Evolutionary conservation across 2,797 vertebrate genomes (phyloP), one percentile per base, ranked within the genome.

Genomic region (Cossypha dichroa): DNA sequence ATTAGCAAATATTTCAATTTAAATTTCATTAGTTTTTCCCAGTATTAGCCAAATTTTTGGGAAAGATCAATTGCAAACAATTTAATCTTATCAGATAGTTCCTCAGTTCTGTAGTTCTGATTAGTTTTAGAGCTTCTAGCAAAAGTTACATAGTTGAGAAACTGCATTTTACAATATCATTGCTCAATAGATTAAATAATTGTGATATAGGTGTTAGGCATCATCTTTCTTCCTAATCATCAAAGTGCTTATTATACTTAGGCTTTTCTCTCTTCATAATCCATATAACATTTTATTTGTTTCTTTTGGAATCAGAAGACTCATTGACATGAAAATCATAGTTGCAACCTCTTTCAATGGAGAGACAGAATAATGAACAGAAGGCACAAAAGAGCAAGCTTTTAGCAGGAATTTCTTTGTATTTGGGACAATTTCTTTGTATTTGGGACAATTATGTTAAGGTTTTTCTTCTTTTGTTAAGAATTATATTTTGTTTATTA

Each of bases 361-460:
- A 92, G 26, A 87, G 26, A 25, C 48, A 93, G 55, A 88, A 83
- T 58, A 56, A 77, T 60, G 70, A 94, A 81, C 31, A 86, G 38
- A 68, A 64, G 59, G 23, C 26, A 68, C 23, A 88, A 85, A 90
- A 73, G 34, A 52, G 28, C 26, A 58, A 66, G 46, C 48, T 89
- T 77, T 73, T 83, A n/a, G 25, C 52, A 87, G 60, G 87, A 91
- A n/a, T n/a, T n/a, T n/a, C n/a, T n/a, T n/a, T n/a, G n/a, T n/a
- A n/a, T n/a, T n/a, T n/a, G n/a, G n/a, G n/a, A n/a, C n/a, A n/a
- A 46, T 13, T 19, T 89, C 45, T 95, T 85, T 72, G 18, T 73
- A 63, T 85, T 91, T 90, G 38, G 54, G 41, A 97, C 48, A 89
- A 93, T 83, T 94, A 66, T 48, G 31, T 84, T 78, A 69, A 51